Percentiles rank a stretch among this genome's conserved stretches.
Conservation (phyloP, 2,888 invertebrate species). For the Machimus atricapillus region DNA sequence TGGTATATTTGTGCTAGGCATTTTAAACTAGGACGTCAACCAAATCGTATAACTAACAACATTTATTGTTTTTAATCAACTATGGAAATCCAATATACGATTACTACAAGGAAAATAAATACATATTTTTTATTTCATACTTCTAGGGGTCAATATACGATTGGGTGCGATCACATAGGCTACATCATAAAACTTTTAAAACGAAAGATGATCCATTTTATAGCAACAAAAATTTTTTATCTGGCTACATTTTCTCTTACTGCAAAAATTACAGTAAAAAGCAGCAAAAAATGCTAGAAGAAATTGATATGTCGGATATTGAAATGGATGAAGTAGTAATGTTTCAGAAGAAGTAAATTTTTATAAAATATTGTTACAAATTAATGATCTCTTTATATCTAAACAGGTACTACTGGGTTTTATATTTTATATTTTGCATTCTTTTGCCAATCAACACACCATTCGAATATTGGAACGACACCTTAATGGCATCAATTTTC, state of each 20-base stretch:
- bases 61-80: too few relatives aligned
- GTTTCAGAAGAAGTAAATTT: slow-evolving; percentile 78
- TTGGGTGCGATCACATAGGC: slow-evolving; percentile 82
- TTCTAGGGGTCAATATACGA: slow-evolving; percentile 81
- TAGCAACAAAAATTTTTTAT: slow-evolving; percentile 78
- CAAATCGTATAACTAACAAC: too few relatives aligned
- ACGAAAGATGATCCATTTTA: slow-evolving; percentile 84
- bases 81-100: too few relatives aligned
- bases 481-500: slow-evolving; percentile 68
- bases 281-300: slow-evolving; percentile 69
- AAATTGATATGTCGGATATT: slow-evolving; percentile 82
- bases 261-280: slow-evolving; percentile 71
- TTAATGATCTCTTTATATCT: slow-evolving; percentile 50
- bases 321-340: slow-evolving; percentile 78
- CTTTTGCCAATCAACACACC: slow-evolving; percentile 79
- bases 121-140: slow-evolving; percentile 60
- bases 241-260: slow-evolving; percentile 80
- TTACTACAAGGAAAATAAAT: background rate
- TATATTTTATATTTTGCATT: slow-evolving; percentile 71
- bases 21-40: too few relatives aligned
- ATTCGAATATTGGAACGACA: slow-evolving; percentile 80
- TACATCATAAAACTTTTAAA: slow-evolving; percentile 81
- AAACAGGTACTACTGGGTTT: slow-evolving; percentile 71
- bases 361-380: background rate
- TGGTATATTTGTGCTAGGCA: too few relatives aligned